phyloP scores from a whole-genome alignment of 2,113 vertebrate genomes.

The Mirounga angustirostris region DNA sequence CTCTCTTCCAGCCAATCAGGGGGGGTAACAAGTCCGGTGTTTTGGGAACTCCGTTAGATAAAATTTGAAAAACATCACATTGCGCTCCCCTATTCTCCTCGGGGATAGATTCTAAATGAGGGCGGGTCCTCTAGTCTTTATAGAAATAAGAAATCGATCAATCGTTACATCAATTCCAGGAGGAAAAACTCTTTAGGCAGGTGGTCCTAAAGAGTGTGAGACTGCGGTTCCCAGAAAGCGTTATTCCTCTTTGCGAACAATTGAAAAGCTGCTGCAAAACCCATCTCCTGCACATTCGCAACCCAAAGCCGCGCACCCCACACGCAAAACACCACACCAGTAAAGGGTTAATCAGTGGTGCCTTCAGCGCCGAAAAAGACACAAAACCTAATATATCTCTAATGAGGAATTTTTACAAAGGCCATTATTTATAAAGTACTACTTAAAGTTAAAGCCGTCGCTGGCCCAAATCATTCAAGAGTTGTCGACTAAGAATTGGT shows the following conservation, averaged over 20 bases:
- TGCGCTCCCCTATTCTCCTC: conserved; percentile 8
- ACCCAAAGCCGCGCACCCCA: conserved; percentile 32
- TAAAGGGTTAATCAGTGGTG: conserved; percentile 80
- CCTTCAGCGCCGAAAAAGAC: conserved; percentile 70
- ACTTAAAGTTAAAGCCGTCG: neutral
- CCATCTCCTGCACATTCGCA: neutral
- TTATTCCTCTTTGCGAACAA: conserved; percentile 66
- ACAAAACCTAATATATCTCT: neutral
- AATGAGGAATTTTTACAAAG: conserved; percentile 18
- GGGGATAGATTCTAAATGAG: conserved; percentile 26
- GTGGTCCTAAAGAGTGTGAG: neutral
- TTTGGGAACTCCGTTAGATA: conserved; percentile 70
- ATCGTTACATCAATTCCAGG: neutral
- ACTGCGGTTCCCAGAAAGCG: conserved; percentile 11
- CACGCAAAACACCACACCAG: conserved; percentile 44
- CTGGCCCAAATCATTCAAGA: conserved; percentile 41
- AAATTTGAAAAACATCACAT: conserved; percentile 73
- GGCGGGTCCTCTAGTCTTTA: conserved; percentile 44
- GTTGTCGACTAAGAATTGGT: conserved; percentile 72
- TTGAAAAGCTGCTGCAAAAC: conserved; percentile 35
- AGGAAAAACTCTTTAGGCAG: neutral
- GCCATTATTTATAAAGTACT: neutral
- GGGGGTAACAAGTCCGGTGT: conserved; percentile 65
- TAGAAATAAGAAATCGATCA: conserved; percentile 37
- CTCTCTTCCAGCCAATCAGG: conserved; percentile 79